Evolutionary conservation across 2,113 vertebrate genomes (phyloP), one percentile per base, ranked within the genome.

Genomic region (Bubalus kerabau): DNA sequence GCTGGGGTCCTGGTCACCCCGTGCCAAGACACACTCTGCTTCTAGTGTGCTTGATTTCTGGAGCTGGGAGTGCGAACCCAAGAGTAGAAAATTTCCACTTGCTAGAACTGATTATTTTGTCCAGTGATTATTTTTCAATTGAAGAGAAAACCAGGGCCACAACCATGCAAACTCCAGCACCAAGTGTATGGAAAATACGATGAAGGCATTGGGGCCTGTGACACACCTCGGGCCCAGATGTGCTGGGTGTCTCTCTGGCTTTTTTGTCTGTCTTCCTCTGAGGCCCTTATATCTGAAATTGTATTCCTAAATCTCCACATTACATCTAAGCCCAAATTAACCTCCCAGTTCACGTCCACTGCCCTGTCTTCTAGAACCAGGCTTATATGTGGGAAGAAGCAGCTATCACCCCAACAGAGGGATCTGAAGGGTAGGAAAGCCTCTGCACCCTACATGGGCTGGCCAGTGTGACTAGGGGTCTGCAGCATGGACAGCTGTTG

Each of bases 11-110:
- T 43, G 59, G 40, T 17, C 43, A 52, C 32, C 60, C 13, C 43
- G 13, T n/a, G 28, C 83, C 80, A 57, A 91, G 52, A 54, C 28
- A 83, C 40, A 52, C 52, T 94, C 62, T 94, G 46, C 87, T 67
- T 81, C 90, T 9, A 36, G 78, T 7, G 10, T 13, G 16, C 86
- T 87, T 88, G 76, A 87, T 90, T 81, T 80, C 80, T 93, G 83
- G 56, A 92, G 67, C 87, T 54, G 43, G 32, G 60, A 43, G 67
- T 28, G 24, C 76, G 80, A 83, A 40, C 81, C 9, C 43, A 71
- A 83, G 56, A 60, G 67, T 78, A 96, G 85, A 82, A 83, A 94
- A 40, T 87, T 98, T 95, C 87, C 92, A 95, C 28, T 95, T 86
- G 54, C n/a, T 56, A 46, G 19, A 84, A 64, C 5, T 46, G 87